phyloP scores from a whole-genome alignment of 1,140 invertebrate genomes.

The Eciton burchellii region DNA sequence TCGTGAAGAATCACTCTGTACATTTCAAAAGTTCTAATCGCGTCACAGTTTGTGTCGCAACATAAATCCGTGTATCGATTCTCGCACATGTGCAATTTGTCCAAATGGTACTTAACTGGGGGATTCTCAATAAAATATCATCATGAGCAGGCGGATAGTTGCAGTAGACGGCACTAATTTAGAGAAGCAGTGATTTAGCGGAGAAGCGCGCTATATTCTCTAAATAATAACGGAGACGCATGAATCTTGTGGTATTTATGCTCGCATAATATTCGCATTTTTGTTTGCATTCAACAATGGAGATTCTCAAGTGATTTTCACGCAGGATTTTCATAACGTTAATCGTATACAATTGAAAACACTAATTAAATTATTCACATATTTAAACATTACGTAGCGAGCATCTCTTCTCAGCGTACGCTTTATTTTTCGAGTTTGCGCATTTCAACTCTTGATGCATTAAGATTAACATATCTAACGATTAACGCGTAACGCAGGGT shows the following conservation, averaged over 20 bases:
- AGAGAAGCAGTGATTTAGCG: conserved; percentile 19
- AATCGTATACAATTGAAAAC: neutral
- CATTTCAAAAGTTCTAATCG: neutral
- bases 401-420: neutral
- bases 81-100: neutral
- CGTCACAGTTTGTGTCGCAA: neutral
- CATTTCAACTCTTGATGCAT: neutral
- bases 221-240: conserved; percentile 19
- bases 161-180: too few species aligned
- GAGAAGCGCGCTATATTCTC: too few species aligned
- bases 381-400: conserved; percentile 1
- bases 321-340: neutral
- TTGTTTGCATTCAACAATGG: neutral
- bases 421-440: neutral
- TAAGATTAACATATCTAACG: conserved; percentile 13
- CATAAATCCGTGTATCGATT: conserved; percentile 1
- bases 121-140: neutral
- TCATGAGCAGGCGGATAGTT: neutral
- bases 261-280: conserved; percentile 29
- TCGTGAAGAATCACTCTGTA: too few species aligned
- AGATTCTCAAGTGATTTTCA: neutral
- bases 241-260: neutral
- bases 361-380: neutral
- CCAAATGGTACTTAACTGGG: neutral
- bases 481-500: neutral